A percentile compares a stretch with the other conserved stretches of the same genome.
Conservation (phyloP, 2,113 vertebrate species). For the Pseudolaguvia tuberculata region DNA sequence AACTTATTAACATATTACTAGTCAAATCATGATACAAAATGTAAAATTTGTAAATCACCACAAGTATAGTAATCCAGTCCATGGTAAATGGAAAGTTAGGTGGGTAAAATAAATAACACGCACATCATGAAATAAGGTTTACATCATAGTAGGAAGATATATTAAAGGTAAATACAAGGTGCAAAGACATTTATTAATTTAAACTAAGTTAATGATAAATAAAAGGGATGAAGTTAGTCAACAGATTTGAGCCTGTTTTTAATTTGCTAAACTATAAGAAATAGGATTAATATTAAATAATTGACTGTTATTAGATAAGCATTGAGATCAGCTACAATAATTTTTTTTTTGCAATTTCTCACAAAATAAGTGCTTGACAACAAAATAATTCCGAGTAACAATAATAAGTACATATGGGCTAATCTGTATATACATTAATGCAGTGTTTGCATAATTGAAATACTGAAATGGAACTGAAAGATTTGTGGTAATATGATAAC, state of each 20-base stretch:
- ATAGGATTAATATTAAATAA: conserved; percentile 15
- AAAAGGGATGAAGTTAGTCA: conserved; percentile 18
- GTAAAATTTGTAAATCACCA: conserved; percentile 26
- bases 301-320: conserved; percentile 8
- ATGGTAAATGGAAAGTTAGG: conserved; percentile 32
- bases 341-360: conserved; percentile 48
- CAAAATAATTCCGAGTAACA: conserved; percentile 29
- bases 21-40: conserved; percentile 29
- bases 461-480: too few relatives aligned
- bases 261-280: conserved; percentile 8
- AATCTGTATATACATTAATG: not conserved
- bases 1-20: conserved; percentile 21
- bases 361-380: conserved; percentile 50
- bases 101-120: conserved; percentile 48
- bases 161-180: conserved; percentile 42
- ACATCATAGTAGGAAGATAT: conserved; percentile 22
- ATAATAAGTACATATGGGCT: not conserved
- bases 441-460: too few relatives aligned
- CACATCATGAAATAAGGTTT: conserved; percentile 40
- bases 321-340: conserved; percentile 27
- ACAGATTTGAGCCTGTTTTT: conserved; percentile 3
- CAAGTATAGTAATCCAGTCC: conserved; percentile 31
- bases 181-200: conserved; percentile 27
- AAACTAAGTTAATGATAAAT: not conserved
- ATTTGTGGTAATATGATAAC: conserved; percentile 11